Conservation (phyloP, 1,140 invertebrate species). For the Drosophila teissieri region DNA sequence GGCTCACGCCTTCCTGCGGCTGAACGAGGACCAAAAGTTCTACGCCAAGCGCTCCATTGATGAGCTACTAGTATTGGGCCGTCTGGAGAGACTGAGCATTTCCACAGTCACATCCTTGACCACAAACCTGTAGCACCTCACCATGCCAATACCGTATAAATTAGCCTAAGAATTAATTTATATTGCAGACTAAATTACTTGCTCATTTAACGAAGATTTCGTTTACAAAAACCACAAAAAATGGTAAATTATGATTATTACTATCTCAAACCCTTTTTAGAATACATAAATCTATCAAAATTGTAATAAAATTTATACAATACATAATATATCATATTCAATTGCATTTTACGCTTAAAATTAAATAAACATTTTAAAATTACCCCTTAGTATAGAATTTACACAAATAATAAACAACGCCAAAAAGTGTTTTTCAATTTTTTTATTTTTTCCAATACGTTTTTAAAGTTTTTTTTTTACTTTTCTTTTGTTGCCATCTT, state of each 20-base stretch:
- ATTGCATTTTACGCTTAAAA: too few relatives aligned
- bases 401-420: not conserved
- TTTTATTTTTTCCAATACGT: conserved; percentile 79
- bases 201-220: not conserved
- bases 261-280: too few relatives aligned
- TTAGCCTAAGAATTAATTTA: not conserved
- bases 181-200: not conserved
- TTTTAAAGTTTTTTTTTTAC: conserved; percentile 57
- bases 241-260: too few relatives aligned
- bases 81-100: conserved; percentile 57
- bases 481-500: conserved; percentile 63
- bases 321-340: too few relatives aligned
- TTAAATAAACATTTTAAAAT: too few relatives aligned
- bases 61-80: conserved; percentile 62
- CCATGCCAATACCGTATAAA: not conserved
- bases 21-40: conserved; percentile 71
- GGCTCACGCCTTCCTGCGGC: conserved; percentile 68
- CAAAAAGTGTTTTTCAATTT: conserved; percentile 71
- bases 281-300: too few relatives aligned
- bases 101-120: conserved; percentile 67
- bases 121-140: conserved; percentile 53
- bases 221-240: not conserved
- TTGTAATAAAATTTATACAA: too few relatives aligned
- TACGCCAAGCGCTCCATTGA: conserved; percentile 73
- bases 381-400: too few relatives aligned